Evolutionary conservation across 1,140 invertebrate genomes (phyloP).

Genomic region (Elysia chlorotica): DNA sequence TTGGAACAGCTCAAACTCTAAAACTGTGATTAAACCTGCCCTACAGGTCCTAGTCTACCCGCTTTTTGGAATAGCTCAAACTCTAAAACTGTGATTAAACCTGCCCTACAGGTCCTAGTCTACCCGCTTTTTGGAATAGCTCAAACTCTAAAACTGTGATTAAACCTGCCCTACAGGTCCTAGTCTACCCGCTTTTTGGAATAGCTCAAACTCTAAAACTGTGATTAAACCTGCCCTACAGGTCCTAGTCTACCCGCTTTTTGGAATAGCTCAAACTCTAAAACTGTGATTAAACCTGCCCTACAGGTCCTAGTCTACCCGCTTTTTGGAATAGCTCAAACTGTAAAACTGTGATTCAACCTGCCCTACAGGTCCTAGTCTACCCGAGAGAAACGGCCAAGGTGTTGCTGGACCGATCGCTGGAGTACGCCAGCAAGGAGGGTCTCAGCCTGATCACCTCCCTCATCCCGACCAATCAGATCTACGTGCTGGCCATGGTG

Average conservation of each 20-base stretch:
- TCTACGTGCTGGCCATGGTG: constrained; percentile 70
- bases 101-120: too few relatives aligned
- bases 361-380: constrained; percentile 33
- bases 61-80: too few relatives aligned
- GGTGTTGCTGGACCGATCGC: constrained; percentile 77
- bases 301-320: neutral
- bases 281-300: neutral
- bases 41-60: too few relatives aligned
- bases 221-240: neutral
- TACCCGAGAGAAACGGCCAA: constrained; percentile 65
- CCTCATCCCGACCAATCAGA: constrained; percentile 74
- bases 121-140: too few relatives aligned
- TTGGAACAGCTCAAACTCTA: too few relatives aligned
- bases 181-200: neutral
- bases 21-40: too few relatives aligned
- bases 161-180: too few relatives aligned
- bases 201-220: neutral
- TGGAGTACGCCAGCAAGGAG: constrained; percentile 80
- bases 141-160: too few relatives aligned
- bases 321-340: neutral
- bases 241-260: neutral
- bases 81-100: too few relatives aligned
- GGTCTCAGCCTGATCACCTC: constrained; percentile 80
- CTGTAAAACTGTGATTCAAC: neutral
- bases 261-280: neutral